A percentile compares a stretch with the other conserved stretches of the same genome.
These are phyloP conservation scores for Sarcophaga peregrina DNA, from an alignment of 1,140 invertebrate species.

Conservation along the genomic window DNA sequence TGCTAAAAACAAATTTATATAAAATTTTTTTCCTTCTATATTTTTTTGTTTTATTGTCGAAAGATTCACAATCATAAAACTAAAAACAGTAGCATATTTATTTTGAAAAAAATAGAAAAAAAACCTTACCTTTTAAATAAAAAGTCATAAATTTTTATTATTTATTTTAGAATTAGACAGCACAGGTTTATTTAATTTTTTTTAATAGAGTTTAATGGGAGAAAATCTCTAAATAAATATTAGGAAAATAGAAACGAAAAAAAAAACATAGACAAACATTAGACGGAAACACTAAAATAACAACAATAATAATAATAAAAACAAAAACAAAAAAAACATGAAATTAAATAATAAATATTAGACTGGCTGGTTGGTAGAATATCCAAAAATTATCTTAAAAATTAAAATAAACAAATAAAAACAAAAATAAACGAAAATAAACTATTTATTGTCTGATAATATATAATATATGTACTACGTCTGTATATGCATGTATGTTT, in stretches of 20 bases:
- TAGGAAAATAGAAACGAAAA: too few relatives aligned
- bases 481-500: not conserved
- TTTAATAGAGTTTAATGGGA: not conserved
- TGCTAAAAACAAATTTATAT: not conserved
- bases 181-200: slow-evolving; percentile 7
- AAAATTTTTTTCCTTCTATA: not conserved
- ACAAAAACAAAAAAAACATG: too few relatives aligned
- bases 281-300: too few relatives aligned
- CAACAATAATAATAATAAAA: too few relatives aligned
- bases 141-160: slow-evolving; percentile 31
- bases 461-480: too few relatives aligned
- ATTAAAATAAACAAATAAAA: not conserved
- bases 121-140: slow-evolving; percentile 1
- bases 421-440: not conserved
- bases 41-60: too few relatives aligned
- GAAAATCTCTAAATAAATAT: not conserved
- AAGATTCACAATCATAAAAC: too few relatives aligned
- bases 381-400: not conserved
- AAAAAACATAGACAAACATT: too few relatives aligned
- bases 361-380: too few relatives aligned
- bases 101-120: not conserved
- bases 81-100: slow-evolving; percentile 33
- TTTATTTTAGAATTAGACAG: not conserved
- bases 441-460: slow-evolving; percentile 5
- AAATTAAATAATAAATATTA: too few relatives aligned